A percentile compares a stretch with the other conserved stretches of the same genome.
These are phyloP conservation scores for Agonopterix arenella DNA, from an alignment of 2,888 invertebrate species.

Conservation along the genomic window DNA sequence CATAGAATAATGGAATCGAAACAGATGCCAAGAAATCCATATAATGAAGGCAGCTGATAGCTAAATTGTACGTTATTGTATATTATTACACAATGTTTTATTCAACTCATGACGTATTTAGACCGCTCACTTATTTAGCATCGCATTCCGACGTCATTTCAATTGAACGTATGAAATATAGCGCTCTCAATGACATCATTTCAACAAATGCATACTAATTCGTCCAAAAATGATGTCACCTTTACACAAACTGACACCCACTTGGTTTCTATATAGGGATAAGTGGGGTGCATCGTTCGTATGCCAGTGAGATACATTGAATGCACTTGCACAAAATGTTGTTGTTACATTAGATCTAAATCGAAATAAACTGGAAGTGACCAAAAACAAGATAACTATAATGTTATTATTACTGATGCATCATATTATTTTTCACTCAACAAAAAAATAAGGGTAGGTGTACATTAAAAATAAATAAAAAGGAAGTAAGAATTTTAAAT, in stretches of 20 bases:
- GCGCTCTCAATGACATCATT: slow-evolving; percentile 2
- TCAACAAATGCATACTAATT: slow-evolving; percentile 5
- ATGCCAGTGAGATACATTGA: slow-evolving; percentile 31
- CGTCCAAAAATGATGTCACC: slow-evolving; percentile 41
- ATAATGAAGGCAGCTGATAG: too few species aligned
- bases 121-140: too few species aligned
- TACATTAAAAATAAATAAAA: too few species aligned
- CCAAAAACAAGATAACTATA: neutral
- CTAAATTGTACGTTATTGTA: too few species aligned
- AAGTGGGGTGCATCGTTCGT: neutral
- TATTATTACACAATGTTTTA: too few species aligned
- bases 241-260: slow-evolving; percentile 28
- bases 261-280: slow-evolving; percentile 9
- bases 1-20: too few species aligned
- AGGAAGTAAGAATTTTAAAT: too few species aligned
- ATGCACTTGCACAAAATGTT: slow-evolving; percentile 44
- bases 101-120: too few species aligned
- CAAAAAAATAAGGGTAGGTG: too few species aligned
- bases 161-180: slow-evolving; percentile 1
- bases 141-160: slow-evolving; percentile 2
- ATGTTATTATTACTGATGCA: too few species aligned
- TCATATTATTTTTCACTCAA: too few species aligned
- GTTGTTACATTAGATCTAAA: slow-evolving; percentile 5
- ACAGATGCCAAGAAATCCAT: too few species aligned
- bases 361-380: slow-evolving; percentile 23